Evolutionary conservation across 2,113 vertebrate species (phyloP).

Genomic region (Festucalex cinctus): DNA sequence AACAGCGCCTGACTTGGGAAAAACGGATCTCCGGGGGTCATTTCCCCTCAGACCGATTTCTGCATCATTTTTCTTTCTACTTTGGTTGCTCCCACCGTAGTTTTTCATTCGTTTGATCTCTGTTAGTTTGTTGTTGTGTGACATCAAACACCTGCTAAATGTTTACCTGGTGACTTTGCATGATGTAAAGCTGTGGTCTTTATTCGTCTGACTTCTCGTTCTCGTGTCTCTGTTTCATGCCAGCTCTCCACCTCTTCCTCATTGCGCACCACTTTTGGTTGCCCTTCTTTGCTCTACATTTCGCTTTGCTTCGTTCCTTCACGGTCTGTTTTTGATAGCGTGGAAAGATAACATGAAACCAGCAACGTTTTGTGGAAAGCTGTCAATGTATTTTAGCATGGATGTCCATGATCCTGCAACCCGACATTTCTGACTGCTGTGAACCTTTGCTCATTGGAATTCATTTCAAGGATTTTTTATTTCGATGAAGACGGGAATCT

Average conservation of each 20-base stretch:
- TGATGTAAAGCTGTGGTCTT: slow-evolving; percentile 42
- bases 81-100: slow-evolving; percentile 10
- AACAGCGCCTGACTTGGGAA: slow-evolving; percentile 36
- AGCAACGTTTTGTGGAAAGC: slow-evolving; percentile 1
- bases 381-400: slow-evolving; percentile 27
- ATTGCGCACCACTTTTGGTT: slow-evolving; percentile 54
- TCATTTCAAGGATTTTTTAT: slow-evolving; percentile 43
- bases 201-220: neutral
- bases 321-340: slow-evolving; percentile 23
- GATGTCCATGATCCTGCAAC: slow-evolving; percentile 17
- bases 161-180: slow-evolving; percentile 54
- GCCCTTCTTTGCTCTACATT: slow-evolving; percentile 59
- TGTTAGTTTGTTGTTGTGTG: slow-evolving; percentile 37
- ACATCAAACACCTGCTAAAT: slow-evolving; percentile 57
- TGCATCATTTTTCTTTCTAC: slow-evolving; percentile 9
- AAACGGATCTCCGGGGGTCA: slow-evolving; percentile 34
- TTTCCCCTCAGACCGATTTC: neutral
- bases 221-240: slow-evolving; percentile 18
- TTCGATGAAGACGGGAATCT: slow-evolving; percentile 35
- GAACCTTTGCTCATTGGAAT: slow-evolving; percentile 27
- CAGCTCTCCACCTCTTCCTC: slow-evolving; percentile 41
- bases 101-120: slow-evolving; percentile 29
- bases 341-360: slow-evolving; percentile 36
- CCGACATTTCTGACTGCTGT: slow-evolving; percentile 25
- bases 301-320: slow-evolving; percentile 29